A percentile compares a stretch with the other conserved stretches of the same genome.
These are phyloP conservation scores for Euwallacea fornicatus DNA, from an alignment of 1,140 invertebrate genomes.

Conservation along the genomic window DNA sequence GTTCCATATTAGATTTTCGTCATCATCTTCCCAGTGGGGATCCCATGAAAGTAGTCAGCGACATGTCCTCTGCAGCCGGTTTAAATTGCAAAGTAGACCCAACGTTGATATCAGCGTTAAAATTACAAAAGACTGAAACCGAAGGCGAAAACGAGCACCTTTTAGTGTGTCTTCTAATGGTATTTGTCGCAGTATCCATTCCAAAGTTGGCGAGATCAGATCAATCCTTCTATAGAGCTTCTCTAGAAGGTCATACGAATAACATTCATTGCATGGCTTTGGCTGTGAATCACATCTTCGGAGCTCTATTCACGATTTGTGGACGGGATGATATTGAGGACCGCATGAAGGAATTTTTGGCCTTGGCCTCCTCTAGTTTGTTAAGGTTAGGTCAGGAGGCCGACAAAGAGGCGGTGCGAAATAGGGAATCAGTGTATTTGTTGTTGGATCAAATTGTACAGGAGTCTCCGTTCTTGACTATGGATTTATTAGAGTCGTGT, in stretches of 20 bases:
- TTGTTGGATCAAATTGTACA: slow-evolving; percentile 95
- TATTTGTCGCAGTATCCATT: slow-evolving; percentile 97
- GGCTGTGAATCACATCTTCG: slow-evolving; percentile 96
- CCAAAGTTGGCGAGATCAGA: slow-evolving; percentile 93
- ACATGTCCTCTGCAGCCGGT: slow-evolving; percentile 96
- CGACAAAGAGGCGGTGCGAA: slow-evolving; percentile 90
- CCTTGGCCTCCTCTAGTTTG: slow-evolving; percentile 92
- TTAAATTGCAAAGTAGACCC: slow-evolving; percentile 93
- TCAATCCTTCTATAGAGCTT: slow-evolving; percentile 85
- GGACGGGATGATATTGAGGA: slow-evolving; percentile 95
- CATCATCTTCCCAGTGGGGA: slow-evolving; percentile 90
- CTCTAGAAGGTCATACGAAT: slow-evolving; percentile 93
- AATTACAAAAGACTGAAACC: slow-evolving; percentile 82
- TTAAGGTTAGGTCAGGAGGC: slow-evolving; percentile 92
- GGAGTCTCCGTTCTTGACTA: slow-evolving; percentile 95
- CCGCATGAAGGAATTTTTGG: slow-evolving; percentile 97
- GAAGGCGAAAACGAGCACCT: slow-evolving; percentile 85
- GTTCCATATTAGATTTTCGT: slow-evolving; percentile 92
- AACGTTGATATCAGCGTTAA: slow-evolving; percentile 83
- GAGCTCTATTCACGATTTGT: slow-evolving; percentile 93
- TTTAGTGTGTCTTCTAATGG: slow-evolving; percentile 94
- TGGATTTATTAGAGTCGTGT: slow-evolving; percentile 97
- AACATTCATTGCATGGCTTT: slow-evolving; percentile 97
- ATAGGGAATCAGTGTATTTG: slow-evolving; percentile 95
- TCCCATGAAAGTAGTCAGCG: slow-evolving; percentile 89